Conservation (phyloP, 1,140 invertebrate genomes). For the Procambarus clarkii region DNA sequence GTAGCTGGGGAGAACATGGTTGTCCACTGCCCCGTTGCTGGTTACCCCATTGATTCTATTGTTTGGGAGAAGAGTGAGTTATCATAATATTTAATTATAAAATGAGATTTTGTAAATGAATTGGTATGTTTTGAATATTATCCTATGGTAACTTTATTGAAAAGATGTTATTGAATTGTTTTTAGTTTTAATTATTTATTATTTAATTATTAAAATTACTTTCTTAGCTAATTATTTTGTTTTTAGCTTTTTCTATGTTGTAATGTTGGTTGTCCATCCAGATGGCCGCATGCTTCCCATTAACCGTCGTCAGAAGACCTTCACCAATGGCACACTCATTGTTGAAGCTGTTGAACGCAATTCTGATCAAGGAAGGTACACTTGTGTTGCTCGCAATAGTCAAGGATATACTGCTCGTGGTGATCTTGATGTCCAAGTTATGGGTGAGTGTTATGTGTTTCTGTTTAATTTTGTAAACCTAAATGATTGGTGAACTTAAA, state of each 20-base stretch:
- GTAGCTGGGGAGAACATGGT: conserved; percentile 93
- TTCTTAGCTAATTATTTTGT: background rate
- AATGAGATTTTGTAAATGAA: no score
- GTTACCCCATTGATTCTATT: conserved; percentile 94
- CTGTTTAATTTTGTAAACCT: background rate
- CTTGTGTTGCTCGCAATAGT: conserved; percentile 92
- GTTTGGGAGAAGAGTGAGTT: conserved; percentile 90
- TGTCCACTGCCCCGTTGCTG: conserved; percentile 94
- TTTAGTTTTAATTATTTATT: no score
- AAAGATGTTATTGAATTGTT: no score
- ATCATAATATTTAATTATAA: background rate
- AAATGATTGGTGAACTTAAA: background rate
- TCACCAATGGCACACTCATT: conserved; percentile 93
- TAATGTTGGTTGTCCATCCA: conserved; percentile 71
- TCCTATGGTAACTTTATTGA: no score
- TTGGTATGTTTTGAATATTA: no score
- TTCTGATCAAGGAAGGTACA: conserved; percentile 95
- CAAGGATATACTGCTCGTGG: conserved; percentile 91
- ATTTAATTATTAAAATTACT: background rate
- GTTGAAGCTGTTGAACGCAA: conserved; percentile 94
- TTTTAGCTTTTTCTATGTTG: conserved; percentile 7
- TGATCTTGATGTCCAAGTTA: conserved; percentile 93
- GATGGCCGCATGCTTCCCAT: conserved; percentile 88
- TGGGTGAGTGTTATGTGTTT: conserved; percentile 85
- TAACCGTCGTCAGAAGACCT: conserved; percentile 95